Evolutionary conservation across 2,888 invertebrate species (phyloP).

Genomic region (Macrostomum cliftonense): DNA sequence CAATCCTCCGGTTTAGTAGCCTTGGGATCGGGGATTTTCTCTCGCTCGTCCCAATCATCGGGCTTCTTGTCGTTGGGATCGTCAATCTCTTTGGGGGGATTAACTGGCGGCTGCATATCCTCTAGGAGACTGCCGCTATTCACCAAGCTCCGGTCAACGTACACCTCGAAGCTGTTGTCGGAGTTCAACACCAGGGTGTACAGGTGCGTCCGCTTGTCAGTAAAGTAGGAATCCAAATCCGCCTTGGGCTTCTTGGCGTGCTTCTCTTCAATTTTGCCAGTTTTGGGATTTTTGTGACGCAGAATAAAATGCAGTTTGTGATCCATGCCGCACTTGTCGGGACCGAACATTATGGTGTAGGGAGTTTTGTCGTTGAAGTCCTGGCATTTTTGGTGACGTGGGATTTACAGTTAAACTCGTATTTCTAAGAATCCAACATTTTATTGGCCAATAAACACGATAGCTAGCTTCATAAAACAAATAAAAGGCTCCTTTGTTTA

Average conservation of each 20-base stretch:
- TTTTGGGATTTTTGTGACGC: slow-evolving; percentile 76
- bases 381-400: slow-evolving; percentile 2
- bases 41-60: slow-evolving; percentile 83
- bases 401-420: neutral
- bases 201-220: slow-evolving; percentile 76
- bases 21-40: slow-evolving; percentile 66
- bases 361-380: slow-evolving; percentile 83
- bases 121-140: slow-evolving; percentile 68
- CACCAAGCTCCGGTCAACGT: slow-evolving; percentile 57
- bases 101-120: slow-evolving; percentile 77
- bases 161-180: slow-evolving; percentile 60
- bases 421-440: too few species aligned
- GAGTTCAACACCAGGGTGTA: slow-evolving; percentile 59
- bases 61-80: slow-evolving; percentile 67
- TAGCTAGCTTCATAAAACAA: too few species aligned
- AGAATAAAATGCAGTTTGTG: slow-evolving; percentile 77
- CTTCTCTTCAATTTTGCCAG: slow-evolving; percentile 73
- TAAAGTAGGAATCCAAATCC: slow-evolving; percentile 47
- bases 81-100: slow-evolving; percentile 78
- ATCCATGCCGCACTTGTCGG: slow-evolving; percentile 92
- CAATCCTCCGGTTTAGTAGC: slow-evolving; percentile 83
- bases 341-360: slow-evolving; percentile 98
- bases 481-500: too few species aligned
- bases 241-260: slow-evolving; percentile 69
- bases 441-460: too few species aligned